Base-by-base conservation (phyloP, 2,113 vertebrate species). In the Ornithorhynchus anatinus region DNA sequence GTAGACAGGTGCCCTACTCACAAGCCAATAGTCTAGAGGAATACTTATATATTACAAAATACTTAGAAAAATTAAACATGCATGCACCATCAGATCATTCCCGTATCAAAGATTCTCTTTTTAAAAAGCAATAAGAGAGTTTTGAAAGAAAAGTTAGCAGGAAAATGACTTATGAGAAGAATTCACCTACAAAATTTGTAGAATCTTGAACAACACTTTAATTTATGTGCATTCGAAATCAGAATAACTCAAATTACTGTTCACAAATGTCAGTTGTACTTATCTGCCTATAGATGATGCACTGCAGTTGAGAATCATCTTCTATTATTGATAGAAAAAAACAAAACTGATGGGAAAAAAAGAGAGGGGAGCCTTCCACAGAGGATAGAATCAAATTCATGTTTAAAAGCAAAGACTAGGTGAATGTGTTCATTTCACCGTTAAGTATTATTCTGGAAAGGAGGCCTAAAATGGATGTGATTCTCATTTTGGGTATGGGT, bases 151-250 rank as follows among this genome's bases (percentile, higher is more conserved):
- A 85, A 81, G 75, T 81, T 81, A 77, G 59, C 59, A 81, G 73
- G 32, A 75, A 66, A 85, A 81, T 81, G 58, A 50, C 70, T 84
- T 75, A 44, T 69, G 57, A 13, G 22, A 75, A 54, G 63, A 75
- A 75, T 81, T 81, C 85, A 81, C 81, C 57, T 42, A 54, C 57
- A 84, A 84, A 59, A 87, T 79, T 72, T 51, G 45, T 53, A 67
- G 75, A 84, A 78, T 72, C 37, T 43, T 72, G 73, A 87, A 81
- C 39, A 85, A 84, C 59, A 85, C 32, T 44, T 83, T 84, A 85
- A 85, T 87, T 87, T 87, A 84, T 84, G 83, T 60, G 84, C 63
- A 72, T 72, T 69, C n/a, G 75, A 75, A 87, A 72, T 79, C 47
- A 69, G 69, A 84, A 81, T 81, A 81, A 50, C 47, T 50, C 31